Conservation (phyloP, 1,140 invertebrate genomes). For the Gryon sp. region DNA sequence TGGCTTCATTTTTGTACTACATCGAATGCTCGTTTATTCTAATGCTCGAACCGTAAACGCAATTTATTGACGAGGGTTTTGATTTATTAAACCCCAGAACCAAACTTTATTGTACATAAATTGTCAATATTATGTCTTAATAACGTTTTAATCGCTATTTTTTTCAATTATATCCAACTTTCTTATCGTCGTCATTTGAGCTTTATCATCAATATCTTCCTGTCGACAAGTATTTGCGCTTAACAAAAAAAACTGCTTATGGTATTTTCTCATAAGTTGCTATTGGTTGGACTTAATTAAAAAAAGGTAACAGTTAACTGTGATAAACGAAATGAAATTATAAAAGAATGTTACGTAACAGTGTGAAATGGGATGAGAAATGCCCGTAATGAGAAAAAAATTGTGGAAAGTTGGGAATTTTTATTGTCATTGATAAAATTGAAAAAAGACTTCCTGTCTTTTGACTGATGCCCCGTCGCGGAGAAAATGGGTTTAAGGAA, state of each 20-base stretch:
- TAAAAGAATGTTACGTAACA: background rate
- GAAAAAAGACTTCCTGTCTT: slow-evolving; percentile 45
- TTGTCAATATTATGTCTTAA: slow-evolving; percentile 59
- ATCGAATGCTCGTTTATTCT: slow-evolving; percentile 38
- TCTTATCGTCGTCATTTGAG: slow-evolving; percentile 28
- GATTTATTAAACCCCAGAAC: slow-evolving; percentile 45
- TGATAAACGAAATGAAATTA: too few species aligned
- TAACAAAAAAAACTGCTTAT: too few species aligned
- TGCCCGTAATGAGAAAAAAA: slow-evolving; percentile 15
- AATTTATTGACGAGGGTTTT: slow-evolving; percentile 40
- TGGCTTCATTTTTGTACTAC: background rate
- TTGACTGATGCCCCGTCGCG: slow-evolving; percentile 6
- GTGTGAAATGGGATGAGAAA: background rate
- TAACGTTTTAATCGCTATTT: slow-evolving; percentile 44
- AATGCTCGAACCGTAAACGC: slow-evolving; percentile 43
- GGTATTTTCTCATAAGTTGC: too few species aligned
- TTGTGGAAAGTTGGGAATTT: slow-evolving; percentile 22
- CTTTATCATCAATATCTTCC: slow-evolving; percentile 42
- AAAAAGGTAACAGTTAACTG: too few species aligned
- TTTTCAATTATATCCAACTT: too few species aligned
- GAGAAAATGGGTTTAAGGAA: slow-evolving; percentile 28
- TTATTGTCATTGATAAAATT: slow-evolving; percentile 26
- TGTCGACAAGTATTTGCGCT: too few species aligned
- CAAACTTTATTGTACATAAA: slow-evolving; percentile 54
- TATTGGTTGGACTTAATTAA: too few species aligned